Evolutionary conservation across 2,888 invertebrate species (phyloP).

Genomic region (Lycia hirtaria): DNA sequence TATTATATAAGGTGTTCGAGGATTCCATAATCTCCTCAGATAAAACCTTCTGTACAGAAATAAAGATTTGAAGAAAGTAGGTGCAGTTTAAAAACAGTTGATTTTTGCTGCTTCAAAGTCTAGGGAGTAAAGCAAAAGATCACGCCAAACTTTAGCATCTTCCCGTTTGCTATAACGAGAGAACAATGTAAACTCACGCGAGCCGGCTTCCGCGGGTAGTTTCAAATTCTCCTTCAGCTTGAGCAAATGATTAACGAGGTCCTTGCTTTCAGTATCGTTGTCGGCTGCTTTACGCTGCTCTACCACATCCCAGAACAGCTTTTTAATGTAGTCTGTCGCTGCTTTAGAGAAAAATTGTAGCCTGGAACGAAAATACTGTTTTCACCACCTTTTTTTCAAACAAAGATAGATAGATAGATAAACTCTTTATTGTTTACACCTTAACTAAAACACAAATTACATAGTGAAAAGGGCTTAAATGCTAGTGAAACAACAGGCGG

Average conservation of each 20-base stretch:
- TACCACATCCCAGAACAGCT: slow-evolving; percentile 62
- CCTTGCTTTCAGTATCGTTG: slow-evolving; percentile 51
- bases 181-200: slow-evolving; percentile 48
- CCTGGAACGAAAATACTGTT: slow-evolving; percentile 46
- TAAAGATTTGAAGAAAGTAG: too few relatives aligned
- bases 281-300: slow-evolving; percentile 54
- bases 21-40: too few relatives aligned
- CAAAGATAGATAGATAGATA: neutral
- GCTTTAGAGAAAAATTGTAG: slow-evolving; percentile 63
- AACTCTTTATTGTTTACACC: too few relatives aligned
- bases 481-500: too few relatives aligned
- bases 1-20: too few relatives aligned
- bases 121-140: too few relatives aligned
- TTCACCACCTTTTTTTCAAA: neutral
- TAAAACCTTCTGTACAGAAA: too few relatives aligned
- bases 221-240: slow-evolving; percentile 65
- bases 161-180: neutral
- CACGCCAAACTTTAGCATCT: too few relatives aligned
- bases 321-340: slow-evolving; percentile 64
- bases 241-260: slow-evolving; percentile 67
- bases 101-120: too few relatives aligned
- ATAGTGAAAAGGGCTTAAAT: too few relatives aligned
- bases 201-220: slow-evolving; percentile 56
- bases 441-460: too few relatives aligned
- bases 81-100: too few relatives aligned